Evolutionary conservation across 2,113 vertebrate species (phyloP), one percentile per base, ranked within the genome.

Genomic region (Actenoides lindsayi): DNA sequence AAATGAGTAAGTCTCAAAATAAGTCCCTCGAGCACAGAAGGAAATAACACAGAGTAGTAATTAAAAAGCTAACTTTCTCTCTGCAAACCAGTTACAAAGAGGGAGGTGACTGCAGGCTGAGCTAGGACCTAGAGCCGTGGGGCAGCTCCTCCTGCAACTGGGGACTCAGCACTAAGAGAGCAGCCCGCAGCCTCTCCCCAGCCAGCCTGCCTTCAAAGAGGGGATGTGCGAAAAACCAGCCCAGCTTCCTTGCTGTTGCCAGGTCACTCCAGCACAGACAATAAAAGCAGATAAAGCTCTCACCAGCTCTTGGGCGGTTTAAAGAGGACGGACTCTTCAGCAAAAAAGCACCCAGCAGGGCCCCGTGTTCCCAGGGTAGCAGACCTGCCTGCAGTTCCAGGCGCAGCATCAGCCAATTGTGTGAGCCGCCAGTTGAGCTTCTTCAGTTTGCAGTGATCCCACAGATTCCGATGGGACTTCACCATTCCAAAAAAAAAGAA

Each of bases 101-200:
- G 56, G 41, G 39, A 35, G 73, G 2, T 13, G 8, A 19, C 71
- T 33, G 33, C 54, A 13, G 13, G 19, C 73, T 8, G 25, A 42
- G n/a, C 10, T 30, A 15, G 39, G 33, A 44, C 51, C 2, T 2
- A 33, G 16, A 50, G 16, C 11, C 14, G 3, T 5, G 1, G 27
- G 42, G 62, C 17, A 77, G 48, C 24, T 11, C 9, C n/a, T 2
- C 1, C 67, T 24, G 57, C 53, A 16, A 2, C 3, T 9, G 0
- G 6, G 28, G 8, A 7, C 51, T 53, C 2, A 0, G 25, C 2
- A 3, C 33, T 1, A 2, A 6, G 7, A 13, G 25, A 42, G 21
- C 31, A 2, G 71, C 75, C 23, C 41, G 21, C 24, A 8, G n/a
- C 39, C 4, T 14, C 10, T 44, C 25, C 10, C 4, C 35, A 39